Evolutionary conservation across 1,140 invertebrate species (phyloP), one percentile per base, ranked within the genome.

Genomic region (Pogonus chalceus): DNA sequence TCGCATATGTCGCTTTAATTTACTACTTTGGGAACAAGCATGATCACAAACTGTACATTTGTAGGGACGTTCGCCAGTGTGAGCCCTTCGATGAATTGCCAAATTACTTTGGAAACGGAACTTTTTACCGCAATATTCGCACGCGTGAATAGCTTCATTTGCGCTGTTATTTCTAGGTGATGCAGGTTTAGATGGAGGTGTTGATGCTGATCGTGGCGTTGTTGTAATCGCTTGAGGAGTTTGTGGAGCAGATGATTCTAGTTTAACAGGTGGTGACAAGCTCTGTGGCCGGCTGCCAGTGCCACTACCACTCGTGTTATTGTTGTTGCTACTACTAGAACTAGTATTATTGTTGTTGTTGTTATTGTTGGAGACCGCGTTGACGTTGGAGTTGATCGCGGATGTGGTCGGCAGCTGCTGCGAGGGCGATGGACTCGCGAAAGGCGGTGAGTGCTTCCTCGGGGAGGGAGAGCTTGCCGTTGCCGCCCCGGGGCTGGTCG

Each of bases 41-140:
- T 85, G 82, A 60, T 84, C 84, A 63, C 87, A 89, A 39, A 83
- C 75, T 35, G 79, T 78, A 62, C 87, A 89, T 62, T 85, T 84
- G 61, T 82, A 85, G 1, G 82, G 83, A 65, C 87, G 83, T 59
- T 88, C 84, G 2, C 85, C 85, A 1, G 83, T 87, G 63, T 90
- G 88, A 18, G 85, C 86, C 31, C 92, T 78, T 43, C 92, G 77
- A 69, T 98, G 95, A 12, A 92, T 89, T 31, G 93, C 87, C 53
- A 98, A 76, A 62, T 94, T 98, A 68, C 88, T 92, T 72, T 92
- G 87, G 70, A 90, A 95, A 22, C 90, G 77, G 70, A 96, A 96
- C 64, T 90, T 90, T 69, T 96, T 96, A 24, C 91, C 90, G 69
- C 93, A 97, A 54, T 90, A 88, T 62, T 84, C 80, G 67, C 85